Evolutionary conservation across 2,888 invertebrate species (phyloP).

Genomic region (Acronicta alni): DNA sequence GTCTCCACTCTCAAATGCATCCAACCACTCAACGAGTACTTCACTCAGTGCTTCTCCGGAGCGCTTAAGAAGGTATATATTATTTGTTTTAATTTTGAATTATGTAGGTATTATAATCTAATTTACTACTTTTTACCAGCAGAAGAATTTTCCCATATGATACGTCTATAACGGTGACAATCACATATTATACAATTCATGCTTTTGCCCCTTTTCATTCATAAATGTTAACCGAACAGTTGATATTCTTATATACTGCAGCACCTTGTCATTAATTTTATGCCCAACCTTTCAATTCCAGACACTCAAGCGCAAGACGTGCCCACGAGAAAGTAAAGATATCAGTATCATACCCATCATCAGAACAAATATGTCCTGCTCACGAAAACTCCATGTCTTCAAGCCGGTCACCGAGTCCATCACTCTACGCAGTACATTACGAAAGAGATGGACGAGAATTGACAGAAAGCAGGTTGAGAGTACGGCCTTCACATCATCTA

Average conservation of each 20-base stretch:
- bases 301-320: slow-evolving; percentile 90
- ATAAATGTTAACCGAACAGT: too few relatives aligned
- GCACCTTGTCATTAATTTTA: too few relatives aligned
- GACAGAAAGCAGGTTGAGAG: slow-evolving; percentile 90
- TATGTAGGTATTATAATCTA: too few relatives aligned
- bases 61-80: slow-evolving; percentile 81
- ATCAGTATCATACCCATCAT: slow-evolving; percentile 95
- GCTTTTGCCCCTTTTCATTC: too few relatives aligned
- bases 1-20: slow-evolving; percentile 91
- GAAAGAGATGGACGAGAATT: slow-evolving; percentile 91
- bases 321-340: slow-evolving; percentile 95
- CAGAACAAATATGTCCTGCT: slow-evolving; percentile 90
- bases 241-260: too few relatives aligned
- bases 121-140: too few relatives aligned
- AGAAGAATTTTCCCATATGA: too few relatives aligned
- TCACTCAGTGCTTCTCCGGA: slow-evolving; percentile 92
- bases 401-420: slow-evolving; percentile 81
- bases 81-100: background rate
- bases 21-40: slow-evolving; percentile 92
- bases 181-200: too few relatives aligned
- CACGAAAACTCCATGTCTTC: slow-evolving; percentile 82
- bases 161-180: too few relatives aligned
- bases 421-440: slow-evolving; percentile 92
- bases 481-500: slow-evolving; percentile 82
- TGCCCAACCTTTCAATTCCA: slow-evolving; percentile 64